Evolutionary conservation across 2,113 vertebrate genomes (phyloP).

Genomic region (Otus sunia): DNA sequence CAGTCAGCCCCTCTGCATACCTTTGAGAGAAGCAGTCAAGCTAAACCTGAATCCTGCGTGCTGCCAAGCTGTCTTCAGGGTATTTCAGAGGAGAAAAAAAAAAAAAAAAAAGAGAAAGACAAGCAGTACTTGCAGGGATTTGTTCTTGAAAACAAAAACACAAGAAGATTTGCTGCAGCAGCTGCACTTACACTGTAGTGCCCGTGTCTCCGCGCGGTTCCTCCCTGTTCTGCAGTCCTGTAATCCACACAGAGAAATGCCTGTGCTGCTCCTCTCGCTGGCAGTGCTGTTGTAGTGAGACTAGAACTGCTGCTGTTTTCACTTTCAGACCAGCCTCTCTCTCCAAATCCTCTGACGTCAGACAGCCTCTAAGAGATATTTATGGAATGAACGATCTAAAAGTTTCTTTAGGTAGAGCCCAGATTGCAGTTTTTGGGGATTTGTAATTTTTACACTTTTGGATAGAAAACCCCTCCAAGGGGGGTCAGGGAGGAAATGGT

Average conservation of each 20-base stretch:
- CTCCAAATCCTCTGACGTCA: conserved; percentile 74
- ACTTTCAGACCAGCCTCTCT: conserved; percentile 62
- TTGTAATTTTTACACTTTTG: conserved; percentile 53
- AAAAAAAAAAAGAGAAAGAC: neutral
- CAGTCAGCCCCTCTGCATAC: neutral
- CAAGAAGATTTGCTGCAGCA: neutral
- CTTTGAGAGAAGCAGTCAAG: conserved; percentile 17
- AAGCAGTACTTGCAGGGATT: neutral
- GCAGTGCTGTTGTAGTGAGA: neutral
- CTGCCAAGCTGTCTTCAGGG: neutral
- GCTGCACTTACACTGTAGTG: conserved; percentile 59
- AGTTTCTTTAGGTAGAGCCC: conserved; percentile 66
- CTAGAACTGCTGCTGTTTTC: conserved; percentile 63
- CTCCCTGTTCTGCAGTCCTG: conserved; percentile 22
- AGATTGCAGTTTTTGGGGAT: conserved; percentile 24
- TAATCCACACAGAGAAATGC: conserved; percentile 51
- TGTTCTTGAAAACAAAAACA: neutral
- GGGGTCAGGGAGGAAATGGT: neutral
- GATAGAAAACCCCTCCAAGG: neutral
- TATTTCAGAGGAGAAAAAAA: neutral
- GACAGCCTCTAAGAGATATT: conserved; percentile 68
- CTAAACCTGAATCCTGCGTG: neutral
- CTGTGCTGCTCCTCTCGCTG: neutral
- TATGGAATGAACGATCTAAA: conserved; percentile 65
- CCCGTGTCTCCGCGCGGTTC: neutral